Evolutionary conservation across 2,797 vertebrate species (phyloP), one percentile per base, ranked within the genome.

Genomic region (Bucorvus abyssinicus): DNA sequence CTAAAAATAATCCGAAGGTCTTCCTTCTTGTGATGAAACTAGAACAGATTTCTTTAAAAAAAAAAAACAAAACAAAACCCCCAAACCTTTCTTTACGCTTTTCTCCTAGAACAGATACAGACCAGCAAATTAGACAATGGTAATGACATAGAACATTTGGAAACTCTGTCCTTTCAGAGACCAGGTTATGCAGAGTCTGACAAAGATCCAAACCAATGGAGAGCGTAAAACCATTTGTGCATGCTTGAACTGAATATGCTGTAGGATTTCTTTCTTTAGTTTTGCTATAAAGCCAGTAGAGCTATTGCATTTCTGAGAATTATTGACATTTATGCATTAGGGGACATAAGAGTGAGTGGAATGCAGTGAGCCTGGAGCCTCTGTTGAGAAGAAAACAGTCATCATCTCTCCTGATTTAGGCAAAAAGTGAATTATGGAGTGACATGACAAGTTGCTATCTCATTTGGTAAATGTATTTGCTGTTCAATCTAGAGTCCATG

Each of bases 371-470:
- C 68, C 49, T 76, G 40, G 27, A 84, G 53, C 34, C 34, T 71
- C 34, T 0, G 0, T 13, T 78, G 38, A 42, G 57, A 91, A 91
- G 55, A 80, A 87, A 61, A 20, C 4, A 45, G 42, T 91, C 82
- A 67, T 85, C n/a, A 24, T 91, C 47, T 70, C 77, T 81, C 21
- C 69, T 81, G 82, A 78, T 81, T 68, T 60, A 86, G 42, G 64
- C 75, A 74, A 94, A 93, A 85, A 87, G 89, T 84, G 95, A 93
- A 85, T 77, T 80, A 77, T 8, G 64, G 82, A 53, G 57, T 84
- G 67, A 95, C 94, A 38, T 67, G 53, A 50, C 90, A 79, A 95
- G 69, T 93, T 87, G 86, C 36, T 57, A 30, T 81, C 64, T 93
- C 38, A 14, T 94, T 94, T 68, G 49, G 45, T 88, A 64, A 77